phyloP scores from a whole-genome alignment of 2,113 vertebrate species.

The Spilogale gracilis region DNA sequence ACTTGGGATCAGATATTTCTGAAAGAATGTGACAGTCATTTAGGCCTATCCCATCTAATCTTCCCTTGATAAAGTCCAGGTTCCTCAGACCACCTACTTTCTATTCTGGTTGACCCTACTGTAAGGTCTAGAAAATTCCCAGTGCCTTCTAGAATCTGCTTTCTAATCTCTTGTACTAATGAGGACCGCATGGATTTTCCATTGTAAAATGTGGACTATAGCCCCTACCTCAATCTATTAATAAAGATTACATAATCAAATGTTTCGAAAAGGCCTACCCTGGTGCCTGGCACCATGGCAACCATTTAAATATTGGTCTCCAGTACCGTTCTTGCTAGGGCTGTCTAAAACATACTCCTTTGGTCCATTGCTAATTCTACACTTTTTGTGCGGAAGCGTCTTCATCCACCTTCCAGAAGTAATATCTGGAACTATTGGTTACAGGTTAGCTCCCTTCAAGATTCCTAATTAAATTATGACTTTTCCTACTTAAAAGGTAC shows the following conservation, averaged over 20 bases:
- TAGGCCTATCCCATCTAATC: neutral
- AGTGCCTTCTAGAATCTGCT: neutral
- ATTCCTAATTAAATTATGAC: neutral
- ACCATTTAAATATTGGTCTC: neutral
- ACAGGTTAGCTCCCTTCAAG: neutral
- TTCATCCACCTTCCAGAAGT: neutral
- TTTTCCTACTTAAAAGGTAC: constrained; percentile 25
- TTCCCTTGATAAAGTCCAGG: neutral
- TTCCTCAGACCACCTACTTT: neutral
- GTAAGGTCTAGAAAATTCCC: neutral
- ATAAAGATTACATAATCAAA: neutral
- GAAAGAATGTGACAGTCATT: neutral
- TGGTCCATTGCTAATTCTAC: neutral
- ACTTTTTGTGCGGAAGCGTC: neutral
- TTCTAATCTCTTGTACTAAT: neutral
- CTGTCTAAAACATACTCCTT: neutral
- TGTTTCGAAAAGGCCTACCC: neutral
- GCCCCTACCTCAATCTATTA: neutral
- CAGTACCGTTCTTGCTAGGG: neutral
- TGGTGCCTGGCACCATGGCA: neutral
- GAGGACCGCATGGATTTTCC: neutral
- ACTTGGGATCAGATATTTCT: neutral
- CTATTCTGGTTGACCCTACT: neutral
- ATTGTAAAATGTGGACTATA: neutral
- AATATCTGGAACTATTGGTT: neutral